Conservation (phyloP, 2,888 invertebrate species). For the Thymelicus sylvestris region DNA sequence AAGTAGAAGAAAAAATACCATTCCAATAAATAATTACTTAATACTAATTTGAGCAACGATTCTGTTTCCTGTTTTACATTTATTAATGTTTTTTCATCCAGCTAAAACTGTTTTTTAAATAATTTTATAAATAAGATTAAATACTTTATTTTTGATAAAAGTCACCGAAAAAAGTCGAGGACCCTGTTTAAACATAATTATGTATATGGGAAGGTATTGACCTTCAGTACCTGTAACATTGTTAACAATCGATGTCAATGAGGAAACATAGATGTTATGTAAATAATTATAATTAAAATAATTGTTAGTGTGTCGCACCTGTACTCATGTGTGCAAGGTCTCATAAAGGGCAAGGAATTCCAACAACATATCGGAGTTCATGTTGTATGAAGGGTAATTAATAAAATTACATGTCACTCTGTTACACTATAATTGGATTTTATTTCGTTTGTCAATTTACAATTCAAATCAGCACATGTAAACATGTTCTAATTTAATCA, state of each 20-base stretch:
- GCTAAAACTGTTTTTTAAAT: no score
- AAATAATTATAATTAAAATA: background rate
- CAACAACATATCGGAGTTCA: background rate
- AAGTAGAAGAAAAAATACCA: no score
- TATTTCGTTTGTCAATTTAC: background rate
- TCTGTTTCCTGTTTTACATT: no score
- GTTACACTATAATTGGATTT: background rate
- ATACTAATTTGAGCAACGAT: no score
- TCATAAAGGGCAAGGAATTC: conserved; percentile 11
- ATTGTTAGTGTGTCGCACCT: conserved; percentile 5
- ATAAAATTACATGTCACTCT: background rate
- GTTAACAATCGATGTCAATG: background rate
- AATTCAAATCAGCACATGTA: background rate
- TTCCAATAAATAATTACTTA: no score
- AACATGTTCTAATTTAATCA: background rate
- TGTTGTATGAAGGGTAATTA: background rate
- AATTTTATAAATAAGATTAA: no score
- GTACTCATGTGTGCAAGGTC: background rate
- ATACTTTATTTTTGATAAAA: no score
- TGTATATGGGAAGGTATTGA: background rate
- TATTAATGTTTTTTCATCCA: no score
- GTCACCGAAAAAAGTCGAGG: no score
- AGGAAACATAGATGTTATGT: background rate
- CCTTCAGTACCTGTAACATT: background rate
- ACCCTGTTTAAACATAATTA: no score